These are phyloP conservation scores for Colostygia pectinataria DNA, from an alignment of 2,888 invertebrate species.

Conservation along the genomic window DNA sequence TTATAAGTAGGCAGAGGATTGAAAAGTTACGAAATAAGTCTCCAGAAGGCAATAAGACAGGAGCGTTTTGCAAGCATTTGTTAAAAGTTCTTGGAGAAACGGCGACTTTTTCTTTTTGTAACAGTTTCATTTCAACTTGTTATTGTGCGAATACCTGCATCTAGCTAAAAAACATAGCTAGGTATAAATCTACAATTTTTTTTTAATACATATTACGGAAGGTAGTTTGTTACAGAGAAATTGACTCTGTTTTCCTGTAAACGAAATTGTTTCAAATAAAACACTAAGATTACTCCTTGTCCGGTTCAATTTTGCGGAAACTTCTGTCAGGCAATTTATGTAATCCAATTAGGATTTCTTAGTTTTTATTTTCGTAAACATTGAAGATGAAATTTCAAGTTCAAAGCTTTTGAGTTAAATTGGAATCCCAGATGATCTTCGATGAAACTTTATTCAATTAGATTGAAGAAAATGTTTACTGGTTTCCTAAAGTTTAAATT, in stretches of 20 bases:
- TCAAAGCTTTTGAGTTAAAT: constrained; percentile 19
- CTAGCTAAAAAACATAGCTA: constrained; percentile 7
- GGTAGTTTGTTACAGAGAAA: constrained; percentile 26
- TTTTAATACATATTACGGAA: constrained; percentile 15
- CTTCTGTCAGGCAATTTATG: constrained; percentile 38
- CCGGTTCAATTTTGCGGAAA: constrained; percentile 39
- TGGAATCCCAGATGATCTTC: constrained; percentile 7
- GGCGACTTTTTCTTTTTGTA: constrained; percentile 44
- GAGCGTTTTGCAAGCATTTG: constrained; percentile 62
- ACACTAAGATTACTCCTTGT: constrained; percentile 40
- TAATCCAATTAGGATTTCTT: constrained; percentile 38
- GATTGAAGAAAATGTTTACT: too few species aligned
- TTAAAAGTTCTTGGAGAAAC: constrained; percentile 51
- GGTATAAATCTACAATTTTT: not conserved
- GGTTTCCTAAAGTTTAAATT: too few species aligned
- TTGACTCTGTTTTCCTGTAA: constrained; percentile 26
- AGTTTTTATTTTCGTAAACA: constrained; percentile 32
- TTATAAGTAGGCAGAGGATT: constrained; percentile 67
- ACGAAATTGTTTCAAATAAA: constrained; percentile 39
- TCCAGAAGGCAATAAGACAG: constrained; percentile 57
- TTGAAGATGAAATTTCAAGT: constrained; percentile 15
- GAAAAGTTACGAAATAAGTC: constrained; percentile 66
- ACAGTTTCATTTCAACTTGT: constrained; percentile 35
- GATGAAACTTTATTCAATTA: not conserved
- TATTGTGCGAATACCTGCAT: constrained; percentile 28